phyloP scores from a whole-genome alignment of 2,888 invertebrate species.

The Emmelina monodactyla region DNA sequence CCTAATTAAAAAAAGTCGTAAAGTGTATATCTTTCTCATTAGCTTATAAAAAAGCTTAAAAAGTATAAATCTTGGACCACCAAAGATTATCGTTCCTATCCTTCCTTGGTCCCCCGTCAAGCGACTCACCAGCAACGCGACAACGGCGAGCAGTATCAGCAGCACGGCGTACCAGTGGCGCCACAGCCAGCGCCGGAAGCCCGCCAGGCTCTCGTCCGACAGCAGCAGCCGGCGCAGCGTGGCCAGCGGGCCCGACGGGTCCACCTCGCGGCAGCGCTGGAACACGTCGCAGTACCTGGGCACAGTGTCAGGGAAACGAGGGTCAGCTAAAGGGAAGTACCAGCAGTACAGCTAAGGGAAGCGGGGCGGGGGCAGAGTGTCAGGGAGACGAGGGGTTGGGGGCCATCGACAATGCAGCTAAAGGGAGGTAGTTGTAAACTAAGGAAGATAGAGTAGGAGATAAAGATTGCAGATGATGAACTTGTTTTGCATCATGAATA shows the following conservation, averaged over 20 bases:
- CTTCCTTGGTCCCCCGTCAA: too few species aligned
- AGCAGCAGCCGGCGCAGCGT: conserved; percentile 85
- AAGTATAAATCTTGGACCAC: too few species aligned
- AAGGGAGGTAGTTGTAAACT: too few species aligned
- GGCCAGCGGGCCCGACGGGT: conserved; percentile 91
- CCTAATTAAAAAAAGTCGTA: too few species aligned
- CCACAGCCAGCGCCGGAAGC: conserved; percentile 86
- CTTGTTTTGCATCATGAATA: too few species aligned
- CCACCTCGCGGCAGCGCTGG: conserved; percentile 87
- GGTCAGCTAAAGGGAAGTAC: background rate
- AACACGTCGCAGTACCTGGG: conserved; percentile 71
- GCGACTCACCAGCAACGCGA: conserved; percentile 82
- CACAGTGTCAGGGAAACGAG: background rate
- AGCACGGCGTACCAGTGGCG: conserved; percentile 92
- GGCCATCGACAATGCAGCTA: too few species aligned
- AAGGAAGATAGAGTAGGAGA: too few species aligned
- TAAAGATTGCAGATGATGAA: too few species aligned
- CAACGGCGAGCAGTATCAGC: conserved; percentile 74
- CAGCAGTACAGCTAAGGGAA: background rate
- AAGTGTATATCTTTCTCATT: too few species aligned
- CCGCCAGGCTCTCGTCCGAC: conserved; percentile 89
- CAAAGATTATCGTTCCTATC: too few species aligned
- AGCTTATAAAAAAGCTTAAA: too few species aligned
- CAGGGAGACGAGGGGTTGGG: background rate
- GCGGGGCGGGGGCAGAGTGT: background rate